phyloP scores from a whole-genome alignment of 1,140 invertebrate genomes.

The Philopotamus ludificatus region DNA sequence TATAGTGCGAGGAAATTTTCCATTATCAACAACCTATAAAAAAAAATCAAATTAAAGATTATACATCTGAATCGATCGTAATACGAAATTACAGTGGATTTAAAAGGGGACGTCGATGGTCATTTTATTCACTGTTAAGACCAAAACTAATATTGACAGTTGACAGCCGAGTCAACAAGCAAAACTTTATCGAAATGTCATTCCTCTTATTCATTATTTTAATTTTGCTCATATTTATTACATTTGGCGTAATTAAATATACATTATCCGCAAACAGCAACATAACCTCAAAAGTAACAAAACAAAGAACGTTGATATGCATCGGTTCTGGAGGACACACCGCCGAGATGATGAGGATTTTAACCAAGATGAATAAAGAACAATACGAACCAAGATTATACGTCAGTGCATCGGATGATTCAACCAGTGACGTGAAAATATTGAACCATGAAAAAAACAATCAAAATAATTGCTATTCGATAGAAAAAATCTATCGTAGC shows the following conservation, averaged over 20 bases:
- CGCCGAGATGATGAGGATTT: slow-evolving; percentile 79
- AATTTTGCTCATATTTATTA: too few relatives aligned
- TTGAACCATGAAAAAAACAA: slow-evolving; percentile 55
- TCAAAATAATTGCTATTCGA: slow-evolving; percentile 51
- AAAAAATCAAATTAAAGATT: slow-evolving; percentile 39
- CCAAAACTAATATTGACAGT: too few relatives aligned
- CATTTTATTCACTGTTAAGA: too few relatives aligned
- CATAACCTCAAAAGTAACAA: slow-evolving; percentile 22
- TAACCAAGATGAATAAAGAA: slow-evolving; percentile 59
- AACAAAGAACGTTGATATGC: slow-evolving; percentile 49
- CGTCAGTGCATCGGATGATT: slow-evolving; percentile 76
- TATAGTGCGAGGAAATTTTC: slow-evolving; percentile 66
- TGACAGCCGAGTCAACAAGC: too few relatives aligned
- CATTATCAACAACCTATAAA: slow-evolving; percentile 65
- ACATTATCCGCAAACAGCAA: not conserved
- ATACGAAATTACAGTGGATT: too few relatives aligned
- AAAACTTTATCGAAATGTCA: too few relatives aligned
- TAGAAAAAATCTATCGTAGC: slow-evolving; percentile 75
- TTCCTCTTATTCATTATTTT: too few relatives aligned
- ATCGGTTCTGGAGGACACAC: slow-evolving; percentile 74
- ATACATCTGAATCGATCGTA: too few relatives aligned
- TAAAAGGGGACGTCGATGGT: too few relatives aligned
- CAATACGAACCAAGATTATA: slow-evolving; percentile 74
- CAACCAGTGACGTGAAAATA: slow-evolving; percentile 69
- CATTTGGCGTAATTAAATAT: not conserved